Evolutionary conservation across 2,797 vertebrate species (phyloP), one percentile per base, ranked within the genome.

Genomic region (Astyanax mexicanus): DNA sequence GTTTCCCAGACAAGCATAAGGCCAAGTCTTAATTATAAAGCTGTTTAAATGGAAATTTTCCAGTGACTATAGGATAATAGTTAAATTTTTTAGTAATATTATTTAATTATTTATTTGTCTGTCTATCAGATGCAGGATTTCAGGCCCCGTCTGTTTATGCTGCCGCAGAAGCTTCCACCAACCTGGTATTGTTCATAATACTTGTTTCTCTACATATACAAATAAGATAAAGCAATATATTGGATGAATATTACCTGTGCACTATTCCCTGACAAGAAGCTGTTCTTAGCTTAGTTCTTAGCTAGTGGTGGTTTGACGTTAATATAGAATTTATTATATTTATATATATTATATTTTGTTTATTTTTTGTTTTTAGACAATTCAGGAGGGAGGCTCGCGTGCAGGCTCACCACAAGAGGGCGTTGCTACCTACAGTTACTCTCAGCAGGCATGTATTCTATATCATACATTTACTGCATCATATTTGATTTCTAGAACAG

Each of bases 111-210:
- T n/a, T n/a, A n/a, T n/a, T n/a, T n/a, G n/a, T n/a, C n/a, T n/a
- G n/a, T n/a, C n/a, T n/a, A n/a, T 19, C 88, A 98, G 97, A 96
- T 84, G 86, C 91, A 51, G 91, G 77, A 72, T 97, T 91, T 91
- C 95, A 94, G 85, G 90, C 84, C 55, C 83, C 94, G 42, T 54
- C 90, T 8, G 90, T 95, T 44, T 96, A 95, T 84, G 78, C 85
- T 3, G 82, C 94, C 57, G 79, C 90, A 65, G 95, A 96, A 72
- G 87, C 95, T 57, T 47, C 94, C 69, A 75, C 91, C 77, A 93
- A 90, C 83, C 87, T 96, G 94, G 97, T 98, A 93, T 85, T 84
- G 42, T 27, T 1, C 13, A 52, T 19, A 4, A 35, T 51, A 52
- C 81, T 0, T 83, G 15, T 37, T 51, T 60, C 17, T 1, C 0